Evolutionary conservation across 2,113 vertebrate genomes (phyloP).

Genomic region (Neofelis nebulosa): DNA sequence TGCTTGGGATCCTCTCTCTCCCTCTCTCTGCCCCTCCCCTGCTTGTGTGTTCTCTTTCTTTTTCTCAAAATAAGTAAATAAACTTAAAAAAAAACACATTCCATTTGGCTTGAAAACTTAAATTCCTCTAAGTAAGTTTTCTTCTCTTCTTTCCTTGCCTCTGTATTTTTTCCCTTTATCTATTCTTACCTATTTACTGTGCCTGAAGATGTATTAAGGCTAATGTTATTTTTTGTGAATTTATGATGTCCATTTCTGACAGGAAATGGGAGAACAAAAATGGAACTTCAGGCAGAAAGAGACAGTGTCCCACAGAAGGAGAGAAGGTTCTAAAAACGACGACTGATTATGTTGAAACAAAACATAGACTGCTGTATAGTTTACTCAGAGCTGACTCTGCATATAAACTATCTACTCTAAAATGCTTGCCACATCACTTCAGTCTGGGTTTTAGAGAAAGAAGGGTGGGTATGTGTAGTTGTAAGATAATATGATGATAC

Average conservation of each 20-base stretch:
- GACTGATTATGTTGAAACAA: neutral
- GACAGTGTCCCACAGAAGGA: neutral
- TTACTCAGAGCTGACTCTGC: neutral
- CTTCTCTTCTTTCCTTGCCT: neutral
- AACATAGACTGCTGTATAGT: neutral
- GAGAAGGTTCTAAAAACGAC: neutral
- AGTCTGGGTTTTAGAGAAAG: neutral
- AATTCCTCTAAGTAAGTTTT: neutral
- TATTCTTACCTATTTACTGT: neutral
- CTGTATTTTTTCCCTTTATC: neutral
- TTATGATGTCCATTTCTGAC: neutral
- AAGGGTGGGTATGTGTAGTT: neutral
- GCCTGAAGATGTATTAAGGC: neutral
- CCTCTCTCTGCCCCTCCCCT: no score
- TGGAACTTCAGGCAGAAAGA: neutral
- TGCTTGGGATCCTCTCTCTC: no score
- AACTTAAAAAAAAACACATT: neutral
- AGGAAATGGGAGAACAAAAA: neutral
- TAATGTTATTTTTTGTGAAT: neutral
- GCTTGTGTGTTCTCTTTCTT: no score
- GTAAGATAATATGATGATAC: neutral
- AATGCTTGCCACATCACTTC: neutral
- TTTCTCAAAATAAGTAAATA: no score
- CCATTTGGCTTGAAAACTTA: neutral
- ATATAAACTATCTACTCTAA: neutral